Conservation (phyloP, 37 sponge, comb jelly and placozoan genomes). For the Crambe crambe region DNA sequence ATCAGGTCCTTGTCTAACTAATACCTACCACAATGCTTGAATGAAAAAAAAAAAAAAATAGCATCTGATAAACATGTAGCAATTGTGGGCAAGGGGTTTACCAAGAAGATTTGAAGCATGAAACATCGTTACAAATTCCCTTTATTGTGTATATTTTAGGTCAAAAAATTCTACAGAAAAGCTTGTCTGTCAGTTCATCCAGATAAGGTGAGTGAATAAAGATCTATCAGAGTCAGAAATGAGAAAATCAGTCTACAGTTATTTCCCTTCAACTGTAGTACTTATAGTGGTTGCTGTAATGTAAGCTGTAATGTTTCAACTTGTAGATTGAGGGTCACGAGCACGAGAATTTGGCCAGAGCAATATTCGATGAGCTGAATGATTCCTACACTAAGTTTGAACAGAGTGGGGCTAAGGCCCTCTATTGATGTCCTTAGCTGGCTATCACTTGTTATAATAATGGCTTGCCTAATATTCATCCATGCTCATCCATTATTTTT, state of each 20-base stretch:
- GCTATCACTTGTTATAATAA: no score
- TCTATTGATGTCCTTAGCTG: slow-evolving; percentile 11
- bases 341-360: slow-evolving; percentile 85
- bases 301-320: neutral
- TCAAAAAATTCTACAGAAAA: slow-evolving; percentile 84
- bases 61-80: no score
- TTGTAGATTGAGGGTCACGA: slow-evolving; percentile 36
- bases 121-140: neutral
- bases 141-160: slow-evolving; percentile 31
- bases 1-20: slow-evolving; percentile 65
- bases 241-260: neutral
- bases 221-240: no score
- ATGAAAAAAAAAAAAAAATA: no score
- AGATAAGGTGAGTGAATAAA: slow-evolving; percentile 78
- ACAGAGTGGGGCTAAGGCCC: slow-evolving; percentile 59
- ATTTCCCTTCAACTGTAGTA: neutral
- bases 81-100: no score
- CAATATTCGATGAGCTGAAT: slow-evolving; percentile 95
- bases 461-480: no score
- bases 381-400: slow-evolving; percentile 91
- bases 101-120: neutral
- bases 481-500: no score
- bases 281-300: neutral
- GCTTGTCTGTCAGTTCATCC: slow-evolving; percentile 96
- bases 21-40: no score